These are phyloP conservation scores for Drosophila pegasa DNA, from an alignment of 2,888 invertebrate genomes.

Conservation along the genomic window DNA sequence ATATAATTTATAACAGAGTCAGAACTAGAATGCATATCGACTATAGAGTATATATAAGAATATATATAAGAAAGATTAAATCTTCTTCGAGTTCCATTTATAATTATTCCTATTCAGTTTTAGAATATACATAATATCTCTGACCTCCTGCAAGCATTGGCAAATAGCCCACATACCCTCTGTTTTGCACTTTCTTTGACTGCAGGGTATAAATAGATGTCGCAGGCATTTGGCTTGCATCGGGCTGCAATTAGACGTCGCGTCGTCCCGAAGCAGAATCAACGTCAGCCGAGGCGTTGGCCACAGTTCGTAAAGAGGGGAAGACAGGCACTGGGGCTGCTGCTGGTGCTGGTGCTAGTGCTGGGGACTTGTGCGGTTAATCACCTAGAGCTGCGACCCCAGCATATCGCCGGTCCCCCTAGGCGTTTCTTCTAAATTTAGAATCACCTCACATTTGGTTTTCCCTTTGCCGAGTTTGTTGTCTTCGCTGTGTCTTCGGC, in stretches of 20 bases:
- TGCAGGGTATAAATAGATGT: slow-evolving; percentile 64
- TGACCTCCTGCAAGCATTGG: not conserved
- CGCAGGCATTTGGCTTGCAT: slow-evolving; percentile 37
- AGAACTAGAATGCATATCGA: no score
- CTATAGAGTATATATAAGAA: no score
- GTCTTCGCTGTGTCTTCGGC: slow-evolving; percentile 1
- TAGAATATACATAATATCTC: not conserved
- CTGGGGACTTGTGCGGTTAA: slow-evolving; percentile 64
- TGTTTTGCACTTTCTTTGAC: not conserved
- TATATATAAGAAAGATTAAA: no score
- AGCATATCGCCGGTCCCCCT: slow-evolving; percentile 32
- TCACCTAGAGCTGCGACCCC: slow-evolving; percentile 62
- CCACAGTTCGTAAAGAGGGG: not conserved
- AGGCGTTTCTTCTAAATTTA: slow-evolving; percentile 70
- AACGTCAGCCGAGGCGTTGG: slow-evolving; percentile 2
- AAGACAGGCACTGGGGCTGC: not conserved
- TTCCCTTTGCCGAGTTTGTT: slow-evolving; percentile 16
- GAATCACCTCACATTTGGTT: slow-evolving; percentile 69
- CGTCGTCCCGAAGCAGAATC: slow-evolving; percentile 31
- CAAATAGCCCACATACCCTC: not conserved
- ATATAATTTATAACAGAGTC: no score
- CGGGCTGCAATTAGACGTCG: slow-evolving; percentile 66
- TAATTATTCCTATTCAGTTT: not conserved
- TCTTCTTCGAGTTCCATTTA: not conserved
- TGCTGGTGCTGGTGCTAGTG: slow-evolving; percentile 2